A percentile compares a stretch with the other conserved stretches of the same genome.
Evolutionary conservation across 2,113 vertebrate species (phyloP).

Genomic region (Camelus bactrianus): DNA sequence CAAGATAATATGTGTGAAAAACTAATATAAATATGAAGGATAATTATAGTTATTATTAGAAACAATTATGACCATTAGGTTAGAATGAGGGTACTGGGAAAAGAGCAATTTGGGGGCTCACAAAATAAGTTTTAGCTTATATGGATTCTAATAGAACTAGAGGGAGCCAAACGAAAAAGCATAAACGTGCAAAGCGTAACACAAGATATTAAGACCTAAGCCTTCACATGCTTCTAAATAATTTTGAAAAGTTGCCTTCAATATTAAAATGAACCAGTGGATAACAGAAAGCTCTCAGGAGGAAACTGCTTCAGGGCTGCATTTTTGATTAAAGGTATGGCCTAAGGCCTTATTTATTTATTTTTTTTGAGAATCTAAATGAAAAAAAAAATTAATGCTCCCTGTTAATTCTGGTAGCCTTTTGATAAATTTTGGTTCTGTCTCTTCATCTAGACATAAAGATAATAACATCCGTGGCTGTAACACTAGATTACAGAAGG

Average conservation of each 20-base stretch:
- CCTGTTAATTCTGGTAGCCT: background rate
- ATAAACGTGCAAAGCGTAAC: conserved; percentile 22
- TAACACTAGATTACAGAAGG: background rate
- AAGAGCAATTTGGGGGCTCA: conserved; percentile 53
- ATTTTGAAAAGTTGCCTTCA: background rate
- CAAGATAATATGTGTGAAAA: conserved; percentile 77
- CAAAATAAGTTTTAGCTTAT: conserved; percentile 44
- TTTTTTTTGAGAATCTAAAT: conserved; percentile 42
- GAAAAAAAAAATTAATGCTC: background rate
- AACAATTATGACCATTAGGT: conserved; percentile 74
- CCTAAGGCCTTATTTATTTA: conserved; percentile 47
- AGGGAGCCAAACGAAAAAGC: conserved; percentile 47
- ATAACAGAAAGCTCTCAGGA: background rate
- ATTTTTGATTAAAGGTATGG: background rate
- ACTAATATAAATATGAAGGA: conserved; percentile 70
- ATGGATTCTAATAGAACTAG: conserved; percentile 20
- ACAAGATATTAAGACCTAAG: background rate
- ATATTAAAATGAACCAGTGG: background rate
- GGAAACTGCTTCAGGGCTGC: background rate
- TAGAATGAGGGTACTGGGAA: conserved; percentile 62
- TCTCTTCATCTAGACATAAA: background rate
- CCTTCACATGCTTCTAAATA: background rate
- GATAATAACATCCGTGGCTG: background rate
- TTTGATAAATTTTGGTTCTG: background rate
- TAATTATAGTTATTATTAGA: conserved; percentile 77